These are phyloP conservation scores for Drosophila littoralis DNA, from an alignment of 1,140 invertebrate genomes.

Conservation along the genomic window DNA sequence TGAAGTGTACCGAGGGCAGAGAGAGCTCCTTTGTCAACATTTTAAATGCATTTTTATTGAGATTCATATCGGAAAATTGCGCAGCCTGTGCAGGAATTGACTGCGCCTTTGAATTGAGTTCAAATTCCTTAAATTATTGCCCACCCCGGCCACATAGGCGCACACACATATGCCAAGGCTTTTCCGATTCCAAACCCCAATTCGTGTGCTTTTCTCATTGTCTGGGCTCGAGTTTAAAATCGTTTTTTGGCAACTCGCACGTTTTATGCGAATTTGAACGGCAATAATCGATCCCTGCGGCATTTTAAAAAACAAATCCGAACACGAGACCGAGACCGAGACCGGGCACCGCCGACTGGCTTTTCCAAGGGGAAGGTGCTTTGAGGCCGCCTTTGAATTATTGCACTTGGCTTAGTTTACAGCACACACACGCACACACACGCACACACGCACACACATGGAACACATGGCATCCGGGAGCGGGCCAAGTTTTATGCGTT, in stretches of 20 bases:
- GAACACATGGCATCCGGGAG: constrained; percentile 35
- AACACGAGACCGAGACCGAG: constrained; percentile 30
- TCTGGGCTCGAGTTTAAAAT: constrained; percentile 59
- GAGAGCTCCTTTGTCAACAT: constrained; percentile 79
- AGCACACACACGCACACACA: constrained; percentile 14
- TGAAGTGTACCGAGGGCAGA: constrained; percentile 45
- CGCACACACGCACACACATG: background rate
- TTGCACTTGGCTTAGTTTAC: constrained; percentile 61
- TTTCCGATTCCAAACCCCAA: constrained; percentile 22
- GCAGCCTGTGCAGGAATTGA: constrained; percentile 58
- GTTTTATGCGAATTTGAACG: constrained; percentile 85
- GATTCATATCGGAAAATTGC: constrained; percentile 80
- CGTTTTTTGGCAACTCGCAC: constrained; percentile 78
- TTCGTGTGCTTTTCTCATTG: constrained; percentile 12
- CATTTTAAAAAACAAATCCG: constrained; percentile 85
- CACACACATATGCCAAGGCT: constrained; percentile 16
- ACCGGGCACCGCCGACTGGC: constrained; percentile 2
- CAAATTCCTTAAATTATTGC: constrained; percentile 84
- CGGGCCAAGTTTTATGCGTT: constrained; percentile 65
- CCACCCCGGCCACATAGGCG: constrained; percentile 38
- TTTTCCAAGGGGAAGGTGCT: constrained; percentile 1
- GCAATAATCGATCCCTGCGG: constrained; percentile 85
- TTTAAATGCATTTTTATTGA: constrained; percentile 84
- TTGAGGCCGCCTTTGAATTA: constrained; percentile 58
- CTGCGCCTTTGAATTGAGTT: constrained; percentile 79